phyloP scores from a whole-genome alignment of 2,888 invertebrate genomes.

The Exocentrus adspersus region DNA sequence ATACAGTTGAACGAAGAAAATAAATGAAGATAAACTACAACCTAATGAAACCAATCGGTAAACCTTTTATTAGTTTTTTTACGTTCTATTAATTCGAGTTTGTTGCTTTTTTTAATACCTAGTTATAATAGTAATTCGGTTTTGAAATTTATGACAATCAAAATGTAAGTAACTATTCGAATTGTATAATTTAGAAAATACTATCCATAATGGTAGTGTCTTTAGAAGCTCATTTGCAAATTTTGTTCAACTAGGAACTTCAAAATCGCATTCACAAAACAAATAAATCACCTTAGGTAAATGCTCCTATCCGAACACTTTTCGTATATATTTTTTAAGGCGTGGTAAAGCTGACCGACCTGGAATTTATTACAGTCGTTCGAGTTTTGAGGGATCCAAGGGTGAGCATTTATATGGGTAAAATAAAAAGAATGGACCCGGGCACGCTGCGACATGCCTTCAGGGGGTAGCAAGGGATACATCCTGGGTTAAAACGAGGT shows the following conservation, averaged over 20 bases:
- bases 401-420: constrained; percentile 28
- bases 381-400: constrained; percentile 25
- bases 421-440: constrained; percentile 28
- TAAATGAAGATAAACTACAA: background rate
- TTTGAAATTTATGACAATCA: too few relatives aligned
- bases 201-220: too few relatives aligned
- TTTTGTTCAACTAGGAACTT: too few relatives aligned
- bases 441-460: constrained; percentile 24
- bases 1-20: too few relatives aligned
- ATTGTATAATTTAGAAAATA: too few relatives aligned
- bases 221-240: too few relatives aligned
- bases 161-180: too few relatives aligned
- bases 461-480: constrained; percentile 29
- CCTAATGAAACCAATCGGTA: constrained; percentile 3
- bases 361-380: constrained; percentile 24
- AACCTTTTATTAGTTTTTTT: constrained; percentile 2
- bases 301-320: constrained; percentile 3
- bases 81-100: too few relatives aligned
- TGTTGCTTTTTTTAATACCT: too few relatives aligned
- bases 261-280: background rate
- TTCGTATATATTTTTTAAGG: constrained; percentile 14
- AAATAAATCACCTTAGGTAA: constrained; percentile 13
- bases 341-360: constrained; percentile 20
- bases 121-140: too few relatives aligned
- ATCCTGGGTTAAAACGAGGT: constrained; percentile 31